Conservation (phyloP, 2,888 invertebrate species). For the Poecilus cupreus region DNA sequence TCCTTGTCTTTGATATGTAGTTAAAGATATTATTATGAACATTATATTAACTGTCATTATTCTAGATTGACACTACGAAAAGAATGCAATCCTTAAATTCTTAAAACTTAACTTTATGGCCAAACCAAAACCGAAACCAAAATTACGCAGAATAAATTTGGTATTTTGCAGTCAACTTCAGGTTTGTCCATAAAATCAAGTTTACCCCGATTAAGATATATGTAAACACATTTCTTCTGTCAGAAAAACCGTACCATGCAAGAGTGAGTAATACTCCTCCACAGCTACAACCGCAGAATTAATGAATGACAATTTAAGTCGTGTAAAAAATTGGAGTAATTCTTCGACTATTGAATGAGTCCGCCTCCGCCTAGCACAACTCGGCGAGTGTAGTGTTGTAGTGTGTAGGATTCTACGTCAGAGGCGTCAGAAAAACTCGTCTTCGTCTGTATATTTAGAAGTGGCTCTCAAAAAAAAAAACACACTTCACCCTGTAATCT, state of each 20-base stretch:
- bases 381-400: neutral
- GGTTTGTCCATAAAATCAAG: too few species aligned
- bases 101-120: too few species aligned
- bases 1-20: too few species aligned
- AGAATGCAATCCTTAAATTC: too few species aligned
- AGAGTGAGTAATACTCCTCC: neutral
- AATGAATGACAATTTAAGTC: neutral
- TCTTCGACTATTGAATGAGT: slow-evolving; percentile 1
- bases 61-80: too few species aligned
- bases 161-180: too few species aligned
- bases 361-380: neutral
- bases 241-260: neutral
- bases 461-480: slow-evolving; percentile 10
- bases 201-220: too few species aligned
- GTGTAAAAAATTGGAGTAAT: neutral
- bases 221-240: too few species aligned
- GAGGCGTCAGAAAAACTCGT: slow-evolving; percentile 15
- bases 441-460: slow-evolving; percentile 37
- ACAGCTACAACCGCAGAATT: neutral
- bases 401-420: slow-evolving; percentile 19
- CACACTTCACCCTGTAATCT: slow-evolving; percentile 39
- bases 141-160: too few species aligned
- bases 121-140: too few species aligned
- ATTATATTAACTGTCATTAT: too few species aligned
- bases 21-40: too few species aligned